These are phyloP conservation scores for Ceratina australensis DNA, from an alignment of 1,140 invertebrate species.

Conservation along the genomic window DNA sequence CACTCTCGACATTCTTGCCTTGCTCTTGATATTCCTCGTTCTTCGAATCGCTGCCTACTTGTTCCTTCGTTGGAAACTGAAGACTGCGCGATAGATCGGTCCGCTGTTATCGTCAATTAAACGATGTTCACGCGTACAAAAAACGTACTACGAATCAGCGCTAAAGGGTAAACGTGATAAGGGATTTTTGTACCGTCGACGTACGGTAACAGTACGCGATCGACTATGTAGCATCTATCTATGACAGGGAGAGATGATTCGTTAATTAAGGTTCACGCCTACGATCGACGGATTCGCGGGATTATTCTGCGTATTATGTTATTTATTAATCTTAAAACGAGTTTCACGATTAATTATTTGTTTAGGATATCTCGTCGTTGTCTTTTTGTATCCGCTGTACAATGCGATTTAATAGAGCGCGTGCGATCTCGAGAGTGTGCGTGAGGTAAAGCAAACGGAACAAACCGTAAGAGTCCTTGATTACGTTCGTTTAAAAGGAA, in stretches of 20 bases:
- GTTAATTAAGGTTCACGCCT: conserved; percentile 18
- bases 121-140: conserved; percentile 9
- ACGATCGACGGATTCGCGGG: background rate
- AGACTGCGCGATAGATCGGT: conserved; percentile 83
- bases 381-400: conserved; percentile 10
- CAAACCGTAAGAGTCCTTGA: background rate
- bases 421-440: conserved; percentile 9
- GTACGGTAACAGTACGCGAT: background rate
- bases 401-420: conserved; percentile 14
- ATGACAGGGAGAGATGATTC: background rate
- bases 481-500: background rate
- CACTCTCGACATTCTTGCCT: conserved; percentile 88
- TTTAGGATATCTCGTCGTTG: conserved; percentile 58
- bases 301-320: no score
- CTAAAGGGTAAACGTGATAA: background rate
- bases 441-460: background rate
- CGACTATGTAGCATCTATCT: background rate
- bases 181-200: background rate
- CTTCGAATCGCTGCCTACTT: conserved; percentile 93
- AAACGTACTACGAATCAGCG: background rate
- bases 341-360: conserved; percentile 46
- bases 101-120: background rate
- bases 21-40: conserved; percentile 93
- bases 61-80: conserved; percentile 94
- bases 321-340: conserved; percentile 36